Evolutionary conservation across 1,140 invertebrate species (phyloP).

Genomic region (Hylaeus volcanicus): DNA sequence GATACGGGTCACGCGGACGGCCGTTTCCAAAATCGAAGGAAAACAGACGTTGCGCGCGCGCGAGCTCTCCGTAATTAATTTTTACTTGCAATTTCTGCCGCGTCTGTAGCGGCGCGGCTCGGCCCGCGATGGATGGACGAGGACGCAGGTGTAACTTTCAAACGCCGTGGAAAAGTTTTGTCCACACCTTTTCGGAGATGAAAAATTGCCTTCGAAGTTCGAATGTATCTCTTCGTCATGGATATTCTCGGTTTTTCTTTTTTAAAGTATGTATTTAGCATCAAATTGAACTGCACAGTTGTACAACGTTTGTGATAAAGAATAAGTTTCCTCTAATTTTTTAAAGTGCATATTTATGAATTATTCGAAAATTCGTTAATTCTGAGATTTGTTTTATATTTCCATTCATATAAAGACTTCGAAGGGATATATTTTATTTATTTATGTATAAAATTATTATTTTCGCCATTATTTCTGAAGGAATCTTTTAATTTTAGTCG

Average conservation of each 20-base stretch:
- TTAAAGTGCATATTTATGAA: no score
- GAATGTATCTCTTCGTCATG: neutral
- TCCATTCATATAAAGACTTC: no score
- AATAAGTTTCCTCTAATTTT: no score
- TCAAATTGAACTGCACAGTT: no score
- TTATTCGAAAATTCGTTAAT: no score
- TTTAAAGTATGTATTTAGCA: no score
- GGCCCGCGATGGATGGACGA: neutral
- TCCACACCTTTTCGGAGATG: neutral
- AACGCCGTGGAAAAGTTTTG: neutral
- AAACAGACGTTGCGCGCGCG: neutral
- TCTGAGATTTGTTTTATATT: no score
- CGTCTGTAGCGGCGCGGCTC: neutral
- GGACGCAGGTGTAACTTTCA: slow-evolving; percentile 18
- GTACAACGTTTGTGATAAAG: no score
- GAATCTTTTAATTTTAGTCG: no score
- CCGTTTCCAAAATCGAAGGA: slow-evolving; percentile 29
- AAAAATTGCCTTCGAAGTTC: neutral
- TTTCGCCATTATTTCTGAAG: no score
- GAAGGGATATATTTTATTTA: no score
- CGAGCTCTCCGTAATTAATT: slow-evolving; percentile 21
- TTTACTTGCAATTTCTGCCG: neutral
- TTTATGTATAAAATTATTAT: no score
- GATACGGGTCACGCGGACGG: neutral
- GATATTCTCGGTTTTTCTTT: neutral